Conservation (phyloP, 2,888 invertebrate species). For the Campoplex nolae region DNA sequence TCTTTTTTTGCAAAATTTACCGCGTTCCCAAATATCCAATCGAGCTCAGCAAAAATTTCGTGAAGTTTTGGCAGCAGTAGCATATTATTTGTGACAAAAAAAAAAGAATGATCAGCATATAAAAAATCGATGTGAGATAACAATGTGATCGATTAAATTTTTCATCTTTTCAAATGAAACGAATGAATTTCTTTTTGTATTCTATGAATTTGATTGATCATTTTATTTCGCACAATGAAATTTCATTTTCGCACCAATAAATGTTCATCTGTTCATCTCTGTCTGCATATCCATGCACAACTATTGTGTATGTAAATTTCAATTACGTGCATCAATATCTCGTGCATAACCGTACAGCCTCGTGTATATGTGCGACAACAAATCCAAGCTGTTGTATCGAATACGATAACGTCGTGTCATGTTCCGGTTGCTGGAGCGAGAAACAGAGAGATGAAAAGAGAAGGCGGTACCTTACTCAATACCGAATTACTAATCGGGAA, state of each 20-base stretch:
- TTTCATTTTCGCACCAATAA: slow-evolving; percentile 19
- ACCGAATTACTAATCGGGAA: background rate
- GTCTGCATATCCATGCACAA: background rate
- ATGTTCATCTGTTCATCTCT: slow-evolving; percentile 16
- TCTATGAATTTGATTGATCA: background rate
- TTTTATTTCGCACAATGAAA: slow-evolving; percentile 19
- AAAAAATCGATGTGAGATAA: background rate
- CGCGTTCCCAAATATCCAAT: background rate
- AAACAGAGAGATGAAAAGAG: background rate
- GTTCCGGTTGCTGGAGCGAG: slow-evolving; percentile 14
- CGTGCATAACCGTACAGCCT: slow-evolving; percentile 13
- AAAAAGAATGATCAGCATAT: background rate
- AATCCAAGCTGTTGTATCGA: slow-evolving; percentile 36
- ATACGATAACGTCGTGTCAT: slow-evolving; percentile 44
- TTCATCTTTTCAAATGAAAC: background rate
- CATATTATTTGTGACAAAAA: background rate
- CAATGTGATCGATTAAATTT: background rate
- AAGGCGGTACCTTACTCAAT: background rate
- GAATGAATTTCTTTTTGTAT: background rate
- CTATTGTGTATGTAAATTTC: slow-evolving; percentile 46
- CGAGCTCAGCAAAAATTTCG: background rate
- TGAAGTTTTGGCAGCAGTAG: background rate
- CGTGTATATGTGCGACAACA: background rate
- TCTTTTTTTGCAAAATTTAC: background rate
- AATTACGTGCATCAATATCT: slow-evolving; percentile 55